A percentile compares a stretch with the other conserved stretches of the same genome.
Conservation (phyloP, 1,140 invertebrate species). For the Ceratosolen solmsi region DNA sequence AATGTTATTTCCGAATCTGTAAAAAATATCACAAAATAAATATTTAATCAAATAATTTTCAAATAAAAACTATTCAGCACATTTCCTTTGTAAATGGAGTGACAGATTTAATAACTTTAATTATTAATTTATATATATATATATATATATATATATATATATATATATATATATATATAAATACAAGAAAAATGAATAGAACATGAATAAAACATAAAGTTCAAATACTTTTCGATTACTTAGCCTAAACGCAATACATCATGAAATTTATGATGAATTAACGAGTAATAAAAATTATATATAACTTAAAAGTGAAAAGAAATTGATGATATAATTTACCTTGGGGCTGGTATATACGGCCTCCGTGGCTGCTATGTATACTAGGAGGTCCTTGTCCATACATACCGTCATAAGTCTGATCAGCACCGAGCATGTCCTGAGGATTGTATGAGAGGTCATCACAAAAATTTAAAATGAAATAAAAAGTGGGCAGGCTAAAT, state of each 20-base stretch:
- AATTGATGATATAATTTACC: conserved; percentile 76
- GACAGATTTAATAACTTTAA: no score
- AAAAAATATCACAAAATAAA: no score
- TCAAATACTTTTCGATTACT: no score
- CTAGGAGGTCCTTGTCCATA: conserved; percentile 89
- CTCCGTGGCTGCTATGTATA: conserved; percentile 84
- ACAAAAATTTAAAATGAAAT: conserved; percentile 62
- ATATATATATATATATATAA: no score
- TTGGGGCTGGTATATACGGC: conserved; percentile 85
- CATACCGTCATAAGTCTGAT: conserved; percentile 93
- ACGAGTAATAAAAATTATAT: background rate
- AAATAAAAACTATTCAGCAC: no score
- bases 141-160: no score
- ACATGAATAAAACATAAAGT: no score
- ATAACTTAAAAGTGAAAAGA: conserved; percentile 21
- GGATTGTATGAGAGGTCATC: conserved; percentile 75
- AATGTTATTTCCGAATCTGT: no score
- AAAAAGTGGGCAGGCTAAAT: background rate
- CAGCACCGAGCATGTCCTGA: conserved; percentile 93
- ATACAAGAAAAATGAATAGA: background rate
- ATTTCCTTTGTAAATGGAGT: no score
- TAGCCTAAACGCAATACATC: background rate
- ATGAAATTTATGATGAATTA: background rate
- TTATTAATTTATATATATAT: no score
- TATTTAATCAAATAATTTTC: no score